Percentiles rank a stretch among this genome's conserved stretches.
Conservation (phyloP, 1,140 invertebrate species). For the Sycophaga agraensis region DNA sequence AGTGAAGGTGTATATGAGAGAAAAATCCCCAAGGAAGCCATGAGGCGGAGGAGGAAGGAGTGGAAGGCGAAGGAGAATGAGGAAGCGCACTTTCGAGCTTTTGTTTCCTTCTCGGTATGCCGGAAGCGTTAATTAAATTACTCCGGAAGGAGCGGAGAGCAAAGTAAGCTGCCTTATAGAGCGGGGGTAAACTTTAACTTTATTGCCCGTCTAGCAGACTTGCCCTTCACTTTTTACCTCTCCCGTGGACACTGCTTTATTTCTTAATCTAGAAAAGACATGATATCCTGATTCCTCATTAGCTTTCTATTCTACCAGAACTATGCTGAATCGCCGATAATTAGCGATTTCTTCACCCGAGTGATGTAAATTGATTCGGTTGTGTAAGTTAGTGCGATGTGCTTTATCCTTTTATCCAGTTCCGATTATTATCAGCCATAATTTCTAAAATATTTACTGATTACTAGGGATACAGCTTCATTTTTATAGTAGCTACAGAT, state of each 20-base stretch:
- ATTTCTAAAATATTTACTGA: too few relatives aligned
- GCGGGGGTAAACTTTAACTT: constrained; percentile 18
- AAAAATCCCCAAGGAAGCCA: constrained; percentile 1
- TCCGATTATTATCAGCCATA: too few relatives aligned
- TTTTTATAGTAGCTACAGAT: too few relatives aligned
- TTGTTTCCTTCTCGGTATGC: constrained; percentile 10
- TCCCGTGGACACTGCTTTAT: background rate
- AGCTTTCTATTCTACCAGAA: too few relatives aligned
- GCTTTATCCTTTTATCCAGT: too few relatives aligned
- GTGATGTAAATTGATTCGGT: too few relatives aligned
- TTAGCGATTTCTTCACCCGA: too few relatives aligned
- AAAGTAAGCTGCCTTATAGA: constrained; percentile 3
- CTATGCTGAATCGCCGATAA: too few relatives aligned
- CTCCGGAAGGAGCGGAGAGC: background rate
- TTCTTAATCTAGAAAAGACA: constrained; percentile 18
- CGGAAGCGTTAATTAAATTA: constrained; percentile 31
- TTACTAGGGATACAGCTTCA: too few relatives aligned
- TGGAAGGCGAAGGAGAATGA: background rate
- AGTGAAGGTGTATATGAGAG: background rate
- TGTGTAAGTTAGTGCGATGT: too few relatives aligned
- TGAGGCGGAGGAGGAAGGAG: background rate
- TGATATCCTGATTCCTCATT: too few relatives aligned
- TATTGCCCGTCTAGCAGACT: constrained; percentile 4
- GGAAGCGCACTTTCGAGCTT: constrained; percentile 1
- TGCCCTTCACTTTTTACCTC: background rate